A percentile compares a stretch with the other conserved stretches of the same genome.
phyloP scores from a whole-genome alignment of 2,797 vertebrate species.

The Enteromius trimaculatus region DNA sequence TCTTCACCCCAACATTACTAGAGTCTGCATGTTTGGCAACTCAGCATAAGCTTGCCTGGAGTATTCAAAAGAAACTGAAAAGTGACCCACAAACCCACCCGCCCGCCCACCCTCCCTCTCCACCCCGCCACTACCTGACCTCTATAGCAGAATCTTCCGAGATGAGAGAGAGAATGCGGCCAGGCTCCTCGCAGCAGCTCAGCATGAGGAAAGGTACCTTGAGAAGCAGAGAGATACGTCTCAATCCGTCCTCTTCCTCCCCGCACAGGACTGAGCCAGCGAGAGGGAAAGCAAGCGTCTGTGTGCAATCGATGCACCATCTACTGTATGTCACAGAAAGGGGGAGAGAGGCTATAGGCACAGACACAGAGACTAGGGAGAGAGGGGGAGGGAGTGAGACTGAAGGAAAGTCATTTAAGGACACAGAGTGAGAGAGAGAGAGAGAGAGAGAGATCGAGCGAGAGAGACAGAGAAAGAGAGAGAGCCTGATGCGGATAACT shows the following conservation, averaged over 20 bases:
- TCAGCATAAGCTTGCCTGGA: constrained; percentile 57
- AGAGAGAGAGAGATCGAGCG: constrained; percentile 56
- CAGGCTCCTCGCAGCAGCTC: constrained; percentile 59
- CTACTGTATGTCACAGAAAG: constrained; percentile 74
- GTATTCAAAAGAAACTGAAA: constrained; percentile 61
- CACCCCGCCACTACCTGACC: constrained; percentile 63
- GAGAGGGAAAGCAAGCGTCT: constrained; percentile 72
- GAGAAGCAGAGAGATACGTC: constrained; percentile 58
- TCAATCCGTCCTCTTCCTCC: constrained; percentile 65
- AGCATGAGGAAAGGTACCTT: constrained; percentile 56
- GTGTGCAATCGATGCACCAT: constrained; percentile 81
- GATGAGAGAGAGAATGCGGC: constrained; percentile 56
- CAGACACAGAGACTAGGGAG: constrained; percentile 72
- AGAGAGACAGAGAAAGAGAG: constrained; percentile 62
- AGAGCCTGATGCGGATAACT: constrained; percentile 66
- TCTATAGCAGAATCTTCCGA: constrained; percentile 63
- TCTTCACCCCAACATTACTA: constrained; percentile 52
- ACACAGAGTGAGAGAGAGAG: constrained; percentile 69
- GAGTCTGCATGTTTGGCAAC: constrained; percentile 59
- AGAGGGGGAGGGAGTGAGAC: constrained; percentile 67
- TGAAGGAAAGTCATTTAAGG: constrained; percentile 78
- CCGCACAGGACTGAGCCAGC: constrained; percentile 69
- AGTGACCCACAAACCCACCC: constrained; percentile 58
- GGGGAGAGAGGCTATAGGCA: constrained; percentile 68
- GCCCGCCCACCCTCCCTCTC: constrained; percentile 49